Evolutionary conservation across 2,797 vertebrate species (phyloP).

Genomic region (Acrocephalus scirpaceus): DNA sequence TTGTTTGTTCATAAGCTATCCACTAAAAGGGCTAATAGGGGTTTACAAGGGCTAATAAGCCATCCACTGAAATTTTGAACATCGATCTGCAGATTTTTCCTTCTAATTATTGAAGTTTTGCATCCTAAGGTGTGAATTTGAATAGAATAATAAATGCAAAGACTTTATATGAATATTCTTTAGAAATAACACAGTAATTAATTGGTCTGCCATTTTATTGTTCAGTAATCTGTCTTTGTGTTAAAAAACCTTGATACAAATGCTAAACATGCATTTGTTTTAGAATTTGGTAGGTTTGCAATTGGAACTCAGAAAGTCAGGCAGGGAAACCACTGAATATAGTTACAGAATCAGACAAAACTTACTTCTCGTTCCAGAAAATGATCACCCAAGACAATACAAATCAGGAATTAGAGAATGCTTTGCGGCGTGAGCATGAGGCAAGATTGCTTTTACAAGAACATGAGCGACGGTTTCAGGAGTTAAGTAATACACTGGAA

Average conservation of each 20-base stretch:
- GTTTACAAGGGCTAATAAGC: not conserved
- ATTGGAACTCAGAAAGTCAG: conserved; percentile 13
- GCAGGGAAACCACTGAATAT: not conserved
- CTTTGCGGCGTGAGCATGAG: conserved; percentile 74
- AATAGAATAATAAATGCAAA: not conserved
- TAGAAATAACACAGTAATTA: not conserved
- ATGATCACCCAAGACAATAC: conserved; percentile 71
- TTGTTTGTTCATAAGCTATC: not conserved
- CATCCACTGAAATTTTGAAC: not conserved
- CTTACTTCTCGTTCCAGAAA: conserved; percentile 64
- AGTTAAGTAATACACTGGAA: conserved; percentile 73
- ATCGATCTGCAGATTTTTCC: not conserved
- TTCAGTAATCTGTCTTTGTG: not conserved
- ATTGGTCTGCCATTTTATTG: not conserved
- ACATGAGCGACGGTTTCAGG: conserved; percentile 73
- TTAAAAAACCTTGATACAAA: not conserved
- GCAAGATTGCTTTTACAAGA: conserved; percentile 81
- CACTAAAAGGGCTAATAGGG: not conserved
- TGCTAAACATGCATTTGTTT: not conserved
- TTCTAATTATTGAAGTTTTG: not conserved
- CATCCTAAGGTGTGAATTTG: not conserved
- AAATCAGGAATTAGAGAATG: conserved; percentile 75
- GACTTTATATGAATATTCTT: not conserved
- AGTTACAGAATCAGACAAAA: conserved; percentile 11
- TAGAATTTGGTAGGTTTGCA: not conserved